phyloP scores from a whole-genome alignment of 2,797 vertebrate genomes.

The Eulemur mongoz region DNA sequence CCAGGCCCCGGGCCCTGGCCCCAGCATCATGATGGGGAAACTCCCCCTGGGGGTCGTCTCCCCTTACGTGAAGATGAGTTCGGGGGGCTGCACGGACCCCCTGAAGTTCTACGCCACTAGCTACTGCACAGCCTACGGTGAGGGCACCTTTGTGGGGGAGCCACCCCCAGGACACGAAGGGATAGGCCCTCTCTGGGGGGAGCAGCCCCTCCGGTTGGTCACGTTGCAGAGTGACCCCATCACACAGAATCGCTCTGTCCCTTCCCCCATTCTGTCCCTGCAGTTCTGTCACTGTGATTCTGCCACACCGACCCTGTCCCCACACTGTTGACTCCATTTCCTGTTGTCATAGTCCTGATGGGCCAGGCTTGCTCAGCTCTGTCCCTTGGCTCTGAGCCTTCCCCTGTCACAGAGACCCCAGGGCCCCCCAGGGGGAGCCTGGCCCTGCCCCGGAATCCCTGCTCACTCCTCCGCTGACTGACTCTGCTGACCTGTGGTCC shows the following conservation, averaged over 20 bases:
- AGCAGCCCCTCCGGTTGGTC: accelerated
- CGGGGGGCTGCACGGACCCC: constrained; percentile 73
- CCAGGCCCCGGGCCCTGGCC: constrained; percentile 15
- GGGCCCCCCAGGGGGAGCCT: accelerated
- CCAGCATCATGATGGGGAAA: constrained; percentile 76
- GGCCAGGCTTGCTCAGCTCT: neutral
- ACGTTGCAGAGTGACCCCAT: too few relatives aligned
- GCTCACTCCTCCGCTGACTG: neutral
- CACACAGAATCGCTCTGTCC: accelerated
- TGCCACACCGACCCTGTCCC: neutral
- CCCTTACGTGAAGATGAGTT: constrained; percentile 69
- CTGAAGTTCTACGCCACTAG: constrained; percentile 81
- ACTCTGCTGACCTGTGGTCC: neutral
- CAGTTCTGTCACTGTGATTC: neutral
- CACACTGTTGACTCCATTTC: neutral
- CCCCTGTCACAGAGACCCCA: neutral
- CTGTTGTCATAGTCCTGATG: neutral
- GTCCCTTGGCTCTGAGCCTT: neutral
- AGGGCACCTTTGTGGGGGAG: neutral
- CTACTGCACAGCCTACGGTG: constrained; percentile 80
- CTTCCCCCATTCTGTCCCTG: neutral
- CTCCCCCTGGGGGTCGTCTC: constrained; percentile 77
- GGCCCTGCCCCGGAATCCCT: neutral
- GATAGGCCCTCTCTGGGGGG: neutral
- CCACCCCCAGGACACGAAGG: neutral